phyloP scores from a whole-genome alignment of 2,797 vertebrate genomes.

The Hydrolagus colliei region DNA sequence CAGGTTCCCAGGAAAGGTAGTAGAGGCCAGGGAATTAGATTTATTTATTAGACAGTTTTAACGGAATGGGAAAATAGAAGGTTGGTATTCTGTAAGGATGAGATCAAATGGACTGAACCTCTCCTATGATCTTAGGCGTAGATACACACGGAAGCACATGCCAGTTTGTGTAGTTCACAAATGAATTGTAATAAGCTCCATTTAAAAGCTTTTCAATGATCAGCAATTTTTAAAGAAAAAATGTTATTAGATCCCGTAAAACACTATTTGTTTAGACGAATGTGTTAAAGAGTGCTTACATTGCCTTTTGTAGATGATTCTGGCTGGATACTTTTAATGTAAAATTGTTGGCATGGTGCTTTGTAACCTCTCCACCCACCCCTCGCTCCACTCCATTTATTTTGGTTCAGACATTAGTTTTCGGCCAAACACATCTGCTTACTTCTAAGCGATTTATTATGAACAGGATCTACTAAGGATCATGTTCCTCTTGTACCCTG shows the following conservation, averaged over 20 bases:
- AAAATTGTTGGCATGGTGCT: background rate
- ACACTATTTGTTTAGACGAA: background rate
- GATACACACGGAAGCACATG: background rate
- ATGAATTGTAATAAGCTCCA: conserved; percentile 1
- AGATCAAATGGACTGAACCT: too few relatives aligned
- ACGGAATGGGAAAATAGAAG: too few relatives aligned
- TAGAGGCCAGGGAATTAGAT: too few relatives aligned
- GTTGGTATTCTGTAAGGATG: too few relatives aligned
- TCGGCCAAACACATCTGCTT: background rate
- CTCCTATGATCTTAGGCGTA: background rate
- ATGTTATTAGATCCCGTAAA: background rate
- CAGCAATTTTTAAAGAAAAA: conserved; percentile 7
- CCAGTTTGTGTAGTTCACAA: background rate
- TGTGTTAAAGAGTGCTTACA: background rate
- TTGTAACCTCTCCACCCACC: too few relatives aligned
- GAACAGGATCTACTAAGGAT: conserved; percentile 1
- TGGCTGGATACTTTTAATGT: background rate
- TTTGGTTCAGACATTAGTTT: conserved; percentile 8
- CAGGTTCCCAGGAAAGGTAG: too few relatives aligned
- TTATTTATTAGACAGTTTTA: too few relatives aligned
- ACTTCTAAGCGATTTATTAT: background rate
- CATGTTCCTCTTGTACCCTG: background rate
- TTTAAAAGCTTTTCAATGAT: background rate
- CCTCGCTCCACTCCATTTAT: background rate
- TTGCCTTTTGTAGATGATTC: background rate